phyloP scores from a whole-genome alignment of 2,888 invertebrate genomes.

The Melinopterus prodromus region DNA sequence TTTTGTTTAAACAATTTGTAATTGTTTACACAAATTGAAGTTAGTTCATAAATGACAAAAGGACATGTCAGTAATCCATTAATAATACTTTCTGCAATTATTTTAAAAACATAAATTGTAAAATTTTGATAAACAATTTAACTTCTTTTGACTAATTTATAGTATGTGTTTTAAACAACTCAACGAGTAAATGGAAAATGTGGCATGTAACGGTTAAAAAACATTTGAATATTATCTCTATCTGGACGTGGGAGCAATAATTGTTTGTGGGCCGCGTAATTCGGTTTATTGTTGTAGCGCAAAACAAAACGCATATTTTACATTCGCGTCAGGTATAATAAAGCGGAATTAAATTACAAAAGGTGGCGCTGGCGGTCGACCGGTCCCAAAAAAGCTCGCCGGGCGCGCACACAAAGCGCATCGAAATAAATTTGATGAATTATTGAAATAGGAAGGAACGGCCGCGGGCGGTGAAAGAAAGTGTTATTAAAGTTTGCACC shows the following conservation, averaged over 20 bases:
- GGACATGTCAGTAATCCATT: no score
- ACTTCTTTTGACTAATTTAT: neutral
- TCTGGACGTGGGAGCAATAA: slow-evolving; percentile 6
- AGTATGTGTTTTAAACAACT: neutral
- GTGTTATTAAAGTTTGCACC: slow-evolving; percentile 23
- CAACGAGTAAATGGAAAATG: neutral
- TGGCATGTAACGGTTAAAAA: neutral
- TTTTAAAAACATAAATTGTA: neutral
- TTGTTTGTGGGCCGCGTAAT: slow-evolving; percentile 12
- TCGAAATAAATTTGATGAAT: slow-evolving; percentile 25
- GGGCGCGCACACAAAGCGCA: slow-evolving; percentile 6
- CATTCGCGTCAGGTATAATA: slow-evolving; percentile 25
- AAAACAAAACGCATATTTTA: slow-evolving; percentile 17
- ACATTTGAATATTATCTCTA: neutral
- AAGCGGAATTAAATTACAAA: slow-evolving; percentile 23
- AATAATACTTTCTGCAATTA: no score
- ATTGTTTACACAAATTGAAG: no score
- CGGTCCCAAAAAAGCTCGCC: slow-evolving; percentile 7
- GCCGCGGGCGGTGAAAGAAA: slow-evolving; percentile 18
- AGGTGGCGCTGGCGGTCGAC: slow-evolving; percentile 9
- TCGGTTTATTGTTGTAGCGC: slow-evolving; percentile 11
- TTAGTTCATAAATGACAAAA: no score
- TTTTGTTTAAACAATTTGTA: no score
- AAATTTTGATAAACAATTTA: neutral
- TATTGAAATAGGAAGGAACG: slow-evolving; percentile 25